Evolutionary conservation across 2,888 invertebrate genomes (phyloP).

Genomic region (Drosophila trichaetosa): DNA sequence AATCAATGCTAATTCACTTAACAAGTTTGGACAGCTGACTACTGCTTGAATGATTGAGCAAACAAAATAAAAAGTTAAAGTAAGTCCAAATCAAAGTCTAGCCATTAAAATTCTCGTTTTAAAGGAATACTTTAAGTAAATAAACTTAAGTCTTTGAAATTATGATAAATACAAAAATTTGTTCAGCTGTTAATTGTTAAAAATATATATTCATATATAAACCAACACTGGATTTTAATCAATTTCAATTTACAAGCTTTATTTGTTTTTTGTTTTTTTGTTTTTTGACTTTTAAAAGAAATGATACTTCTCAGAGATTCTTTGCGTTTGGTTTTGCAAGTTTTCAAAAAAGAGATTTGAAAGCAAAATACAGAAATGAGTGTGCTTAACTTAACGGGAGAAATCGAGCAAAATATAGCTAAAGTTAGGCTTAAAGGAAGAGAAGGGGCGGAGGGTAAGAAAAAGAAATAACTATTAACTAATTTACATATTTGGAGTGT

Average conservation of each 20-base stretch:
- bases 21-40: conserved; percentile 27
- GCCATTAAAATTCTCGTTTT: not conserved
- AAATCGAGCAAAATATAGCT: conserved; percentile 59
- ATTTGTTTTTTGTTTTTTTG: conserved; percentile 53
- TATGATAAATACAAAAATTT: conserved; percentile 2
- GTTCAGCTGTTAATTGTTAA: conserved; percentile 28
- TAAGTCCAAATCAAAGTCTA: not conserved
- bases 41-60: conserved; percentile 9
- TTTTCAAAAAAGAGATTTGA: conserved; percentile 21
- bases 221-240: conserved; percentile 22
- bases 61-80: not conserved
- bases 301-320: conserved; percentile 29
- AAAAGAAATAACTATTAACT: conserved; percentile 44
- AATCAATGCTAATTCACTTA: conserved; percentile 39
- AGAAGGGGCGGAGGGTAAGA: conserved; percentile 1
- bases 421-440: conserved; percentile 7
- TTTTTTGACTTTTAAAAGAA: conserved; percentile 42
- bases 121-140: not conserved
- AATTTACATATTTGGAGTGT: conserved; percentile 82
- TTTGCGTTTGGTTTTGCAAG: conserved; percentile 12
- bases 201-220: conserved; percentile 10
- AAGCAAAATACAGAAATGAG: conserved; percentile 27
- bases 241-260: conserved; percentile 76
- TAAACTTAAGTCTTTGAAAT: not conserved
- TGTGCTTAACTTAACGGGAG: conserved; percentile 33